phyloP scores from a whole-genome alignment of 2,113 vertebrate species.

The Lanius ludovicianus region DNA sequence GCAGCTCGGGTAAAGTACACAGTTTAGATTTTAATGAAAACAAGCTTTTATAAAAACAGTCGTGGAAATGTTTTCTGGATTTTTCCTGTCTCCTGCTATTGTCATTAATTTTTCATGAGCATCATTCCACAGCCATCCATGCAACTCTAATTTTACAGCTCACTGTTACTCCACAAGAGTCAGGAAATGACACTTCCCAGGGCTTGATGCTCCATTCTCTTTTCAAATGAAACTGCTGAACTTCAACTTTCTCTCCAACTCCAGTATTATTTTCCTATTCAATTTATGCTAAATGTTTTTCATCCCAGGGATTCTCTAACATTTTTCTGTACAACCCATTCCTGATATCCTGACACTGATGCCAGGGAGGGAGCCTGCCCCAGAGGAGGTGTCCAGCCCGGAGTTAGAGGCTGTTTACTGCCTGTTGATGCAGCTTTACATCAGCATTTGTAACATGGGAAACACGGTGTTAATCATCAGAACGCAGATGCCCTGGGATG shows the following conservation, averaged over 20 bases:
- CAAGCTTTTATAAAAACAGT: constrained; percentile 30
- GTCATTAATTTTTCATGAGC: constrained; percentile 43
- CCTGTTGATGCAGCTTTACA: not conserved
- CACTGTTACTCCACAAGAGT: constrained; percentile 18
- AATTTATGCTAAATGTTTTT: not conserved
- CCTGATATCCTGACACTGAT: rapidly evolving
- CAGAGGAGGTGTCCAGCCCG: not conserved
- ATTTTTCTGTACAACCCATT: not conserved
- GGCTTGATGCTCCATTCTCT: constrained; percentile 13
- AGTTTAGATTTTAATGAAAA: constrained; percentile 35
- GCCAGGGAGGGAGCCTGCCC: not conserved
- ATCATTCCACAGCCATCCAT: constrained; percentile 15
- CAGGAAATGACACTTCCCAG: constrained; percentile 52
- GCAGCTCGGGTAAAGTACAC: not conserved
- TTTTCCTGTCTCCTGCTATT: constrained; percentile 32
- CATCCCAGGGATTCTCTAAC: not conserved
- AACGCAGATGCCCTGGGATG: not conserved
- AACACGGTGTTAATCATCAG: not conserved
- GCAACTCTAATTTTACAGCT: constrained; percentile 18
- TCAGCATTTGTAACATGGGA: not conserved
- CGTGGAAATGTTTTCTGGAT: constrained; percentile 21
- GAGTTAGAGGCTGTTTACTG: not conserved
- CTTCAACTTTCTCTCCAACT: not conserved
- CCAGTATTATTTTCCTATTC: not conserved
- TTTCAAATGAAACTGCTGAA: constrained; percentile 4